phyloP scores from a whole-genome alignment of 2,888 invertebrate genomes.

The Proisotoma minuta region DNA sequence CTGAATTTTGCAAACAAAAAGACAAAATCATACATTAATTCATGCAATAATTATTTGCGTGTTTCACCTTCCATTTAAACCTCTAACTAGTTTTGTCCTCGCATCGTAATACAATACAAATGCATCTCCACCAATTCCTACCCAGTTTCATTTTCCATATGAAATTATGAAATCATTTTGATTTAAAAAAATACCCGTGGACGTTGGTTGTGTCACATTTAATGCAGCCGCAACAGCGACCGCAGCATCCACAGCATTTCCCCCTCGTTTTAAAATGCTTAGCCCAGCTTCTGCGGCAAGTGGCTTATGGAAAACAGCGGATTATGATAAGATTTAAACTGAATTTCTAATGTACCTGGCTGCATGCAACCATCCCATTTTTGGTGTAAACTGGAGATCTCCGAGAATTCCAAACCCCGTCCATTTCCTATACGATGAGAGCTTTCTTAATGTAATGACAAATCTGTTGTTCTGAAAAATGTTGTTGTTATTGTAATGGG shows the following conservation, averaged over 20 bases:
- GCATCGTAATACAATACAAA: slow-evolving; percentile 51
- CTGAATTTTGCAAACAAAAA: slow-evolving; percentile 26
- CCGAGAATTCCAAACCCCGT: slow-evolving; percentile 32
- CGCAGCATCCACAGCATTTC: slow-evolving; percentile 54
- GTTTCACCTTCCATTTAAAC: slow-evolving; percentile 50
- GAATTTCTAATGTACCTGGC: slow-evolving; percentile 34
- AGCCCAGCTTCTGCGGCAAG: slow-evolving; percentile 40
- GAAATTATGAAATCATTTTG: background rate
- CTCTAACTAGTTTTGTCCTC: slow-evolving; percentile 49
- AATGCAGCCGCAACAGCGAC: slow-evolving; percentile 52
- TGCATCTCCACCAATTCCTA: slow-evolving; percentile 51
- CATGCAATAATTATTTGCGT: background rate
- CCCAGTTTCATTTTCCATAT: background rate
- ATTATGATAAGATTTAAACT: slow-evolving; percentile 8
- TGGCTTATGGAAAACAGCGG: slow-evolving; percentile 20
- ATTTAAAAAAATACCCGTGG: slow-evolving; percentile 49
- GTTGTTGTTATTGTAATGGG: too few relatives aligned
- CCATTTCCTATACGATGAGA: background rate
- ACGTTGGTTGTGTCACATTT: slow-evolving; percentile 51
- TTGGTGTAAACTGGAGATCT: slow-evolving; percentile 38
- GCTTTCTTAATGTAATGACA: background rate
- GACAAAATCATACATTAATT: slow-evolving; percentile 21
- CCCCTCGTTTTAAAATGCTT: slow-evolving; percentile 50
- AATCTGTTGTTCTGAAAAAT: background rate
- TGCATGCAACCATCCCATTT: slow-evolving; percentile 43